Percentiles rank a stretch among this genome's conserved stretches.
phyloP scores from a whole-genome alignment of 2,797 vertebrate species.

The Gymnothorax javanicus region DNA sequence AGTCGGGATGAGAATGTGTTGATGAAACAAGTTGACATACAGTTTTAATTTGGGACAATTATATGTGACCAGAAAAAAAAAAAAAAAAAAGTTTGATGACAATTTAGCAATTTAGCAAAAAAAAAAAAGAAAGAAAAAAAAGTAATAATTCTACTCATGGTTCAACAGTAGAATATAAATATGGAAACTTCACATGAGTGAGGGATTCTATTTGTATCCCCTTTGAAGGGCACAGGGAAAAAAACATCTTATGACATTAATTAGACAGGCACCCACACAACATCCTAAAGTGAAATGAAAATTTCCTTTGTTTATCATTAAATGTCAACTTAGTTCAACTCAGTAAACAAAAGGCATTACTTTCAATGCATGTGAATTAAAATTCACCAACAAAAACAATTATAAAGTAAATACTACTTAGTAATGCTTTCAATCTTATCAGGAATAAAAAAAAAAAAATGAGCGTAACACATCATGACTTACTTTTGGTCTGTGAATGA shows the following conservation, averaged over 20 bases:
- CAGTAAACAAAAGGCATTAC: not conserved
- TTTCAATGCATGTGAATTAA: not conserved
- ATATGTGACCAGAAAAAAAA: not conserved
- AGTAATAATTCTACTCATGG: not conserved
- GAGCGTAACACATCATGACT: not conserved
- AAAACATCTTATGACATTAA: not conserved
- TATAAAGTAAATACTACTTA: not conserved
- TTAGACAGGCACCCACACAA: not conserved
- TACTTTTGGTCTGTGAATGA: not conserved
- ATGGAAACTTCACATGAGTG: not conserved
- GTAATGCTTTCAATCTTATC: not conserved
- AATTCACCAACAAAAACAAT: not conserved
- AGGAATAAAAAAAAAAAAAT: not conserved
- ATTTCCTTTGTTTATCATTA: constrained; percentile 10
- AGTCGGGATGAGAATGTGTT: no score
- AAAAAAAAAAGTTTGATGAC: not conserved
- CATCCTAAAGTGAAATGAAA: constrained; percentile 11
- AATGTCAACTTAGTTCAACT: not conserved
- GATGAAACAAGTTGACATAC: not conserved
- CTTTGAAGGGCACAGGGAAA: not conserved
- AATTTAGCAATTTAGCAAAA: not conserved
- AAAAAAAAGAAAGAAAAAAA: not conserved
- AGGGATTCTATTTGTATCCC: not conserved
- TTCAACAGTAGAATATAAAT: not conserved
- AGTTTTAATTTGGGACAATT: not conserved